Base-by-base conservation (phyloP, 2,113 vertebrate genomes). In the Thalassarche chlororhynchos region DNA sequence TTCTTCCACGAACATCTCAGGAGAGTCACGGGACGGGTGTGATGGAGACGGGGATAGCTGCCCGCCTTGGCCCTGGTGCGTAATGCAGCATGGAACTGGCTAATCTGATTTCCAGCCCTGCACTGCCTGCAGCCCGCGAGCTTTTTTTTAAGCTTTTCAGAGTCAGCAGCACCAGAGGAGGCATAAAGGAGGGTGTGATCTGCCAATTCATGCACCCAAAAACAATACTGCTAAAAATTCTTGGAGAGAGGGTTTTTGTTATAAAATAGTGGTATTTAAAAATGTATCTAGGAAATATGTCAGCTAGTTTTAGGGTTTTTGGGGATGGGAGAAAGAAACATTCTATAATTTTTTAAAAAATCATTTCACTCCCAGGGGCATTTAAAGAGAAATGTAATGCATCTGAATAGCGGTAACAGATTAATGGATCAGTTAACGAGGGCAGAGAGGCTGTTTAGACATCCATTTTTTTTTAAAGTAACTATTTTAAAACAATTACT, bases 401-500 rank as follows among this genome's bases (percentile, higher is more conserved):
- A 58, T 44, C 57, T 66, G 20, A 47, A 31, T 79, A 84, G 66
- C 44, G 14, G 89, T 82, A 97, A 84, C 54, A 68, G 89, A 84
- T 94, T 68, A 96, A 83, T 28, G 69, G 93, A 89, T 94, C 74
- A 80, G 72, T 88, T 84, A 90, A 29, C 29, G 57, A 96, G 58
- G 65, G 40, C 61, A 81, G 12, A 66, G 90, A 75, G 20, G 11
- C 40, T 85, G 69, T 88, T 94, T 80, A 94, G 76, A 28, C 28
- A 12, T n/a, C 70, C 92, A 25, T 60, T 75, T 89, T 38, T 23
- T 84, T 80, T 77, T 69, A 9, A 31, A 97, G 23, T 64, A 93
- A 70, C 54, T 94, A 26, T 93, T 97, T 95, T 70, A 91, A 96
- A 91, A 69, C 40, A 57, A 81, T 96, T 91, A 95, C 77, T 94